A percentile compares a stretch with the other conserved stretches of the same genome.
These are phyloP conservation scores for Catharus minimus DNA, from an alignment of 2,113 vertebrate genomes.

Conservation along the genomic window DNA sequence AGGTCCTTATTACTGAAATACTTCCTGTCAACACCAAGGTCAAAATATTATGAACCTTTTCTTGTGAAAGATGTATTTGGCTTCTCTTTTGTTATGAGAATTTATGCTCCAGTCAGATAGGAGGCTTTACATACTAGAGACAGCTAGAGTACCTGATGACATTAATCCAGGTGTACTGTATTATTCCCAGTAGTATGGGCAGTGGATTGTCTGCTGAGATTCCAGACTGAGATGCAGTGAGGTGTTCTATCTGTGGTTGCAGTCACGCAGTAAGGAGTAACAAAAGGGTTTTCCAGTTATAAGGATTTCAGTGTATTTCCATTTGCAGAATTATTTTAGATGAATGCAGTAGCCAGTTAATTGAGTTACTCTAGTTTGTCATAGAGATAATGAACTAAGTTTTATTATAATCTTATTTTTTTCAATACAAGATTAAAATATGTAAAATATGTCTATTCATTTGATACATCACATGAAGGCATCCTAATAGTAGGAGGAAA, in stretches of 20 bases:
- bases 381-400: not conserved
- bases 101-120: not conserved
- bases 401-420: not conserved
- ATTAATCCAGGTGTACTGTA: not conserved
- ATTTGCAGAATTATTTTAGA: constrained; percentile 13
- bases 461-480: not conserved
- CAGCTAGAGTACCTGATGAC: not conserved
- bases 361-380: not conserved
- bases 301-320: not conserved
- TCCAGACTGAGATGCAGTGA: not conserved
- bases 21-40: not conserved
- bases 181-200: not conserved
- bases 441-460: not conserved
- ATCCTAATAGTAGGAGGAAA: not conserved
- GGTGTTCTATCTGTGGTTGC: not conserved
- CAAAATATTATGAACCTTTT: constrained; percentile 1
- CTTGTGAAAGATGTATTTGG: not conserved
- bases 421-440: not conserved
- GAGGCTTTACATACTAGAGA: not conserved
- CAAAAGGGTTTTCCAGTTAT: not conserved
- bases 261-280: not conserved
- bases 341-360: not conserved
- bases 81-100: not conserved
- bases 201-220: not conserved
- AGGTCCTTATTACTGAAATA: not conserved